Evolutionary conservation across 2,888 invertebrate species (phyloP).

Genomic region (Thalpophila matura): DNA sequence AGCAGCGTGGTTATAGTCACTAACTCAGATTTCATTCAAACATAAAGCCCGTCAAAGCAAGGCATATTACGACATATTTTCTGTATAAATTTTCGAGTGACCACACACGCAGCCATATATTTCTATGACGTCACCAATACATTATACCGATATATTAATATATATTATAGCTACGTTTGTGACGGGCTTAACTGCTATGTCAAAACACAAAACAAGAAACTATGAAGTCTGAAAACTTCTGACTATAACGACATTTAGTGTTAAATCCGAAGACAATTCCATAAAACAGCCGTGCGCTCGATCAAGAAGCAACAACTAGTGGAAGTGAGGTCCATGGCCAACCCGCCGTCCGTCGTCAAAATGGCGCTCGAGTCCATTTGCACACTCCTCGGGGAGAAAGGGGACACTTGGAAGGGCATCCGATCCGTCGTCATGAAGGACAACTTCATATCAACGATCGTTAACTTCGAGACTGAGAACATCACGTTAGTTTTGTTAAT

Average conservation of each 20-base stretch:
- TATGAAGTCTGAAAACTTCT: conserved; percentile 21
- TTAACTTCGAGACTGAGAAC: conserved; percentile 98
- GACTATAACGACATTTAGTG: conserved; percentile 65
- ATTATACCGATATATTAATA: too few relatives aligned
- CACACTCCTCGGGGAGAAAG: conserved; percentile 97
- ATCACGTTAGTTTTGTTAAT: conserved; percentile 96
- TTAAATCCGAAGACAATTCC: conserved; percentile 72
- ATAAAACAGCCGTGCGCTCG: conserved; percentile 95
- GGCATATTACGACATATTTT: too few relatives aligned
- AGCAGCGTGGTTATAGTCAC: conserved; percentile 43
- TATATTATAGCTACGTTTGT: too few relatives aligned
- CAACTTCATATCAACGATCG: conserved; percentile 98
- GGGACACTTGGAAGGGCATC: conserved; percentile 98
- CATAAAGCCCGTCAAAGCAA: too few relatives aligned
- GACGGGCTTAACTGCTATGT: too few relatives aligned
- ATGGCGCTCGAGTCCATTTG: conserved; percentile 98
- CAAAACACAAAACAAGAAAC: not conserved
- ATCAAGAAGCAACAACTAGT: conserved; percentile 99
- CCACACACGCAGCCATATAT: too few relatives aligned
- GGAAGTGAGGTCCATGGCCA: conserved; percentile 98
- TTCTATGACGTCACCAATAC: too few relatives aligned
- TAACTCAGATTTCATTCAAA: conserved; percentile 7
- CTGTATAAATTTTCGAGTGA: too few relatives aligned
- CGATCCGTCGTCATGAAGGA: conserved; percentile 97
- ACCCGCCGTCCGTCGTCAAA: conserved; percentile 98